Evolutionary conservation across 2,113 vertebrate genomes (phyloP).

Genomic region (Ochotona princeps): DNA sequence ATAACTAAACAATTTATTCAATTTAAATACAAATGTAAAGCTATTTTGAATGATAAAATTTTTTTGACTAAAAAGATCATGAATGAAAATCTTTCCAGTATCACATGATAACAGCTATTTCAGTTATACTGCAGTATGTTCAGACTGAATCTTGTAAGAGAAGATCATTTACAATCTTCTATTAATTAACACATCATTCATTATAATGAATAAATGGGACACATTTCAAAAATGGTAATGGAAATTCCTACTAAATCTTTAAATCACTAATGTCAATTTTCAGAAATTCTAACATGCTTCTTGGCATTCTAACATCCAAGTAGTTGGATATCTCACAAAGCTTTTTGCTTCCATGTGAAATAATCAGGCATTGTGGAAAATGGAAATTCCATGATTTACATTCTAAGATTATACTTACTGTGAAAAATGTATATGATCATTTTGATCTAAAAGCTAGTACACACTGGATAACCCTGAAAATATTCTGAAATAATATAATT

Average conservation of each 20-base stretch:
- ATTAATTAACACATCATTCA: not conserved
- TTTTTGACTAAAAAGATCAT: not conserved
- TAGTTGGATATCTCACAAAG: not conserved
- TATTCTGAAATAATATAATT: not conserved
- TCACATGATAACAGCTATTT: not conserved
- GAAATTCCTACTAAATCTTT: not conserved
- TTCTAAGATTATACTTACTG: not conserved
- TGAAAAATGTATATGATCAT: not conserved
- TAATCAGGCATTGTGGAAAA: not conserved
- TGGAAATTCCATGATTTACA: slow-evolving; percentile 2
- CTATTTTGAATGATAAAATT: not conserved
- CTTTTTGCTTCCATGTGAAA: not conserved
- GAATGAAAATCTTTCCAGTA: not conserved
- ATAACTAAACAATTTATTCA: not conserved
- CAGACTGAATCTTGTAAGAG: not conserved
- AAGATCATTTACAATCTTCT: not conserved
- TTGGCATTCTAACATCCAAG: not conserved
- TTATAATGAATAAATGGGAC: not conserved
- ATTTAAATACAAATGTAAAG: not conserved
- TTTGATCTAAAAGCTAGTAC: not conserved
- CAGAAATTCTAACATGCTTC: not conserved
- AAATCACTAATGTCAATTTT: not conserved
- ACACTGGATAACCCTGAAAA: not conserved
- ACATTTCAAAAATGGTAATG: not conserved
- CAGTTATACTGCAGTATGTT: not conserved